These are phyloP conservation scores for Hemithea aestivaria DNA, from an alignment of 2,888 invertebrate species.

Conservation along the genomic window DNA sequence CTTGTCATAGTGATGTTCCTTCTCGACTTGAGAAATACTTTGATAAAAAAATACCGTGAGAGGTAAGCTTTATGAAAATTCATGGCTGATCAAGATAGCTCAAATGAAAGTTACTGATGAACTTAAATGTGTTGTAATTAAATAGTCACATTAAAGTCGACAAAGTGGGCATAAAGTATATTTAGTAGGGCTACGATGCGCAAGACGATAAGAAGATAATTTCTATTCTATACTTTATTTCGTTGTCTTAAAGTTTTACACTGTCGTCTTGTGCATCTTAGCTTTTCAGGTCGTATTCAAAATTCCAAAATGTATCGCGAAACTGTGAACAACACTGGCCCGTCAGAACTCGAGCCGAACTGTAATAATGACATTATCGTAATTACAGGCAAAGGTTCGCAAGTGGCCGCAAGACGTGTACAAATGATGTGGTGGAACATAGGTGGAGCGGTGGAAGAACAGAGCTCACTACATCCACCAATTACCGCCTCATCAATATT, in stretches of 20 bases:
- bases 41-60: too few relatives aligned
- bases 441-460: conserved; percentile 43
- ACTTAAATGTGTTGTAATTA: too few relatives aligned
- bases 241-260: too few relatives aligned
- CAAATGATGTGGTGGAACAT: conserved; percentile 47
- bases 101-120: too few relatives aligned
- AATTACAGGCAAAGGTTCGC: conserved; percentile 28
- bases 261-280: too few relatives aligned
- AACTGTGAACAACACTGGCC: conserved; percentile 3
- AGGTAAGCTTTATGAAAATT: too few relatives aligned
- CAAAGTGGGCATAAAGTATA: too few relatives aligned
- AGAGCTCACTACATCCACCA: conserved; percentile 39
- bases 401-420: conserved; percentile 42
- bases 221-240: too few relatives aligned
- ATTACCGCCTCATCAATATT: conserved; percentile 60
- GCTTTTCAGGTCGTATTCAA: background rate
- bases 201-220: too few relatives aligned
- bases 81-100: too few relatives aligned
- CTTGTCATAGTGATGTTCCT: conserved; percentile 18
- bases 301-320: background rate
- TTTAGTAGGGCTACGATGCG: too few relatives aligned
- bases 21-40: background rate
- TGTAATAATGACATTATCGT: conserved; percentile 30
- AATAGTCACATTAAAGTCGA: too few relatives aligned
- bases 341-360: conserved; percentile 1